phyloP scores from a whole-genome alignment of 2,113 vertebrate species.

The Silurus asotus region DNA sequence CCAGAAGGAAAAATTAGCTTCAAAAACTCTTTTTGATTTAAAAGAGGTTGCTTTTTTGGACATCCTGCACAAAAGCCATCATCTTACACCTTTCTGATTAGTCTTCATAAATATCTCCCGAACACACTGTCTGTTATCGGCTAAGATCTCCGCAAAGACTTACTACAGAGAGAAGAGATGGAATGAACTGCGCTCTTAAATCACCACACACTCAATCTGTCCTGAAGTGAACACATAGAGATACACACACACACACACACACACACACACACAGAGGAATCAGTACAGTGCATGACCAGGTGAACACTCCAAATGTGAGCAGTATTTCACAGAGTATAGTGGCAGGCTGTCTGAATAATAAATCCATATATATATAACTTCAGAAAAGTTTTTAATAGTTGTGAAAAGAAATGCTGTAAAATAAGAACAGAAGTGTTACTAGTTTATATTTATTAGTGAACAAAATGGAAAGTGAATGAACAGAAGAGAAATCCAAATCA shows the following conservation, averaged over 20 bases:
- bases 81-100: conserved; percentile 38
- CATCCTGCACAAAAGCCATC: conserved; percentile 40
- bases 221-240: not conserved
- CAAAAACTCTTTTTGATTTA: not conserved
- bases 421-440: too few species aligned
- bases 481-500: too few species aligned
- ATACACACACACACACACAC: not conserved
- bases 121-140: conserved; percentile 36
- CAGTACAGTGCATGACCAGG: conserved; percentile 1
- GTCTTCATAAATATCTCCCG: conserved; percentile 38
- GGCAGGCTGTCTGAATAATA: not conserved
- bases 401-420: too few species aligned
- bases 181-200: conserved; percentile 45
- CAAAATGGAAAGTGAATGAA: too few species aligned
- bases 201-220: conserved; percentile 46
- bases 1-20: not conserved
- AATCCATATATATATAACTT: not conserved
- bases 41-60: conserved; percentile 32
- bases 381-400: too few species aligned
- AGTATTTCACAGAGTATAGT: conserved; percentile 32
- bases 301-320: conserved; percentile 19
- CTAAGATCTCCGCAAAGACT: conserved; percentile 5
- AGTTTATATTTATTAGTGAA: too few species aligned
- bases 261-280: conserved; percentile 37
- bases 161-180: conserved; percentile 34